These are phyloP conservation scores for Ruditapes philippinarum DNA, from an alignment of 1,140 invertebrate genomes.

Conservation along the genomic window DNA sequence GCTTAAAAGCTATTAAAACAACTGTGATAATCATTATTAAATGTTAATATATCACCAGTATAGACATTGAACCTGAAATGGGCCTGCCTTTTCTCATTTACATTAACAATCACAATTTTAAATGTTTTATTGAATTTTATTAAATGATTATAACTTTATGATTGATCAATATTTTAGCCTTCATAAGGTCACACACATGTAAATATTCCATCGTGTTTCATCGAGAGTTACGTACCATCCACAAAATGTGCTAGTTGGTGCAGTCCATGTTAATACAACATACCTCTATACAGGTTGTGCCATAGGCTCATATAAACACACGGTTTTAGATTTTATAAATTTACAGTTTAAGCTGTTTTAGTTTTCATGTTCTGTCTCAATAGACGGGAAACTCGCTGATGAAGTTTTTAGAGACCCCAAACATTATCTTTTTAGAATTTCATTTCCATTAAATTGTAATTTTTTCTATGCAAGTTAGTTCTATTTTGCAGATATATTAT, in stretches of 20 bases:
- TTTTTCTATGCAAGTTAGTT: slow-evolving; percentile 4
- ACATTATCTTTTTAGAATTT: background rate
- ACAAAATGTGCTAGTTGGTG: slow-evolving; percentile 24
- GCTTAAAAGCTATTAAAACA: slow-evolving; percentile 37
- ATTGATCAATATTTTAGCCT: slow-evolving; percentile 30
- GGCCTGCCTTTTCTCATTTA: slow-evolving; percentile 38
- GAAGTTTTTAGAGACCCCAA: background rate
- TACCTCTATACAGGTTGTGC: slow-evolving; percentile 15
- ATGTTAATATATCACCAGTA: slow-evolving; percentile 11
- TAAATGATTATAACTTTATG: background rate
- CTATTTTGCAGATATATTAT: background rate
- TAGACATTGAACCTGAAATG: background rate
- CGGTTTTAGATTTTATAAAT: slow-evolving; percentile 22
- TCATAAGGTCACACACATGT: slow-evolving; percentile 32
- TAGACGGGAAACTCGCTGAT: background rate
- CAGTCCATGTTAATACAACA: background rate
- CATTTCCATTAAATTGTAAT: slow-evolving; percentile 6
- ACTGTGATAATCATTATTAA: slow-evolving; percentile 45
- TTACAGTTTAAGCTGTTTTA: background rate
- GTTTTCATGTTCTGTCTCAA: background rate
- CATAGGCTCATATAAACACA: background rate
- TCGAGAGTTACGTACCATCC: slow-evolving; percentile 9
- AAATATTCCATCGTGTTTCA: slow-evolving; percentile 7
- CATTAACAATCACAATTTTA: slow-evolving; percentile 47
- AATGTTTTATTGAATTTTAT: slow-evolving; percentile 47